Percentiles rank a stretch among this genome's conserved stretches.
These are phyloP conservation scores for Lacerta bilineata DNA, from an alignment of 2,797 vertebrate species.

Conservation along the genomic window DNA sequence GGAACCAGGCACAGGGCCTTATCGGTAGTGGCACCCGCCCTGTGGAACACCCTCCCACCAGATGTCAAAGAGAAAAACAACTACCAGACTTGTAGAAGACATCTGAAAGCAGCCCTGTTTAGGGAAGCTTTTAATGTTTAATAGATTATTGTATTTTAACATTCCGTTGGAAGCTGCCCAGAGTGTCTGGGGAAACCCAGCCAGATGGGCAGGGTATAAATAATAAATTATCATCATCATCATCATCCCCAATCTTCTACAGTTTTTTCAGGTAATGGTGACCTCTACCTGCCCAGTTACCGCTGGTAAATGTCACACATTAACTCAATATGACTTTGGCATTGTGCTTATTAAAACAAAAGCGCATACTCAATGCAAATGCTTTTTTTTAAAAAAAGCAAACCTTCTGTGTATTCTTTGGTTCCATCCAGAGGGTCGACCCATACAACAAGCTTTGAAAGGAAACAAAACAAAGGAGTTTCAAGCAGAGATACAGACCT, in stretches of 20 bases:
- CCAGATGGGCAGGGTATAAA: no score
- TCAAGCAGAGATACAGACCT: slow-evolving; percentile 25
- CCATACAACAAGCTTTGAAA: slow-evolving; percentile 94
- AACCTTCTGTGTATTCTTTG: slow-evolving; percentile 99
- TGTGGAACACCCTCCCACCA: no score
- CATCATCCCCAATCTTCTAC: neutral
- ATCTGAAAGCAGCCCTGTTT: no score
- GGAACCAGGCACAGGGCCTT: no score
- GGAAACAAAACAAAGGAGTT: slow-evolving; percentile 35
- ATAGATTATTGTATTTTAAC: no score
- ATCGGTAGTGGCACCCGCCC: no score
- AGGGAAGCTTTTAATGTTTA: no score
- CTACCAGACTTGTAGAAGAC: no score
- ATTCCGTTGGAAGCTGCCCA: no score
- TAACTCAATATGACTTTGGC: neutral
- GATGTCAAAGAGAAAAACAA: no score
- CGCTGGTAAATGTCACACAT: neutral
- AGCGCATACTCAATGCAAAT: neutral
- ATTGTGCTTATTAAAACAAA: slow-evolving; percentile 7
- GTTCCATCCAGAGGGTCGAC: slow-evolving; percentile 98
- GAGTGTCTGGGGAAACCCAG: no score
- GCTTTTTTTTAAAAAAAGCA: slow-evolving; percentile 1
- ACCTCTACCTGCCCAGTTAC: neutral
- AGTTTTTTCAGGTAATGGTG: neutral
- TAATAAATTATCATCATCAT: neutral